These are phyloP conservation scores for Psammodynastes pulverulentus DNA, from an alignment of 2,113 vertebrate genomes.

Conservation along the genomic window DNA sequence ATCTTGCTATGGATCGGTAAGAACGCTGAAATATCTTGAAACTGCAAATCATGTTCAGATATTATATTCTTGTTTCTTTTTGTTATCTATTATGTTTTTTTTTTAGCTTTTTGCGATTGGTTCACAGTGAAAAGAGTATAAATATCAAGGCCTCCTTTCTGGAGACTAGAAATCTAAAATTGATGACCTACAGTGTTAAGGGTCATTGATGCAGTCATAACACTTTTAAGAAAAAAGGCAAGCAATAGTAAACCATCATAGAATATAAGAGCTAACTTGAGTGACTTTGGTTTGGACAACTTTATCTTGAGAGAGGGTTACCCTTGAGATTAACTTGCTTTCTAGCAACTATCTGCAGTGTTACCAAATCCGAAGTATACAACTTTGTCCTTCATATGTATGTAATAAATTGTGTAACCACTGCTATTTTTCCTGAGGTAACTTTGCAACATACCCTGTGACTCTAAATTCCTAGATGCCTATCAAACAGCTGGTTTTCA, in stretches of 20 bases:
- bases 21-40: conserved; percentile 14
- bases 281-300: background rate
- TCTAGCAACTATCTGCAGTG: background rate
- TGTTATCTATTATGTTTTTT: background rate
- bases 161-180: background rate
- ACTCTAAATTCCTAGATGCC: conserved; percentile 8
- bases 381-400: background rate
- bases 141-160: background rate
- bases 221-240: background rate
- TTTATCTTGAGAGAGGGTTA: background rate
- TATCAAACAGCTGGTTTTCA: background rate
- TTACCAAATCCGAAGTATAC: background rate
- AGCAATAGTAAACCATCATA: background rate
- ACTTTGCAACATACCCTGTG: background rate
- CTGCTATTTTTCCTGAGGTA: background rate
- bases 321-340: background rate
- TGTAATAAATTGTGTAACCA: background rate
- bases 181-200: background rate
- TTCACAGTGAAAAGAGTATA: background rate
- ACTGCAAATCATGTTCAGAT: background rate
- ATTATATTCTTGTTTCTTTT: background rate
- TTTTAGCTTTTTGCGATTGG: background rate
- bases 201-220: background rate
- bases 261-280: background rate
- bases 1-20: conserved; percentile 86